These are phyloP conservation scores for Craterocephalus amniculus DNA, from an alignment of 2,797 vertebrate species.

Conservation along the genomic window DNA sequence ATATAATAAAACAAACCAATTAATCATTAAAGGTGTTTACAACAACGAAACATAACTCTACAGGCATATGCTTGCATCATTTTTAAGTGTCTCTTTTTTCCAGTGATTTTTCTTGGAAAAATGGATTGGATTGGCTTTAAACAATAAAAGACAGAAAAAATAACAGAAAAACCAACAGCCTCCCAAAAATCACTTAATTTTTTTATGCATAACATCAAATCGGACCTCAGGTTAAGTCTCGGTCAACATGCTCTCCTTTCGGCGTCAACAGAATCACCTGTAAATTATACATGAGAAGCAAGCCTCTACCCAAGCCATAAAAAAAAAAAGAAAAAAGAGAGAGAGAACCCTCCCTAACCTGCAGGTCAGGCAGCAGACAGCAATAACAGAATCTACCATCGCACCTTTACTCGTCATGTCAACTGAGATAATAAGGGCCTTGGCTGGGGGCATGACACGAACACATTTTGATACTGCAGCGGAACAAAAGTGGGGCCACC, in stretches of 20 bases:
- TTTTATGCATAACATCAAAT: conserved; percentile 69
- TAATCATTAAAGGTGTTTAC: background rate
- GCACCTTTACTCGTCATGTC: conserved; percentile 78
- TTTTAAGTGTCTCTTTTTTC: background rate
- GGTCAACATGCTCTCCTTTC: conserved; percentile 71
- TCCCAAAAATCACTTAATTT: conserved; percentile 48
- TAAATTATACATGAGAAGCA: conserved; percentile 77
- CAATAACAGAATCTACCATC: conserved; percentile 72
- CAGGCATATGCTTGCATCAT: background rate
- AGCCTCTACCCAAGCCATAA: conserved; percentile 69
- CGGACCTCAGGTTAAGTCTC: conserved; percentile 65
- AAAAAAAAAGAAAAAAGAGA: conserved; percentile 47
- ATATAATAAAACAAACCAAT: background rate
- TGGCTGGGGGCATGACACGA: conserved; percentile 68
- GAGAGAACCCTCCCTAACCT: conserved; percentile 61
- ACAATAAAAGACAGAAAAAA: conserved; percentile 39
- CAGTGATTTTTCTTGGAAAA: conserved; percentile 10
- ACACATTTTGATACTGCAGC: conserved; percentile 77
- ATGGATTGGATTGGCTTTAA: conserved; percentile 28
- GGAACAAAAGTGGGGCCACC: conserved; percentile 77
- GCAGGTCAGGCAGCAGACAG: conserved; percentile 76
- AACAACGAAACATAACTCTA: background rate
- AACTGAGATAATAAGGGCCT: conserved; percentile 78
- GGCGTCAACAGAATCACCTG: conserved; percentile 70
- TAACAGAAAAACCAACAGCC: conserved; percentile 55